Evolutionary conservation across 2,888 invertebrate genomes (phyloP), one percentile per base, ranked within the genome.

Genomic region (Icerya purchasi): DNA sequence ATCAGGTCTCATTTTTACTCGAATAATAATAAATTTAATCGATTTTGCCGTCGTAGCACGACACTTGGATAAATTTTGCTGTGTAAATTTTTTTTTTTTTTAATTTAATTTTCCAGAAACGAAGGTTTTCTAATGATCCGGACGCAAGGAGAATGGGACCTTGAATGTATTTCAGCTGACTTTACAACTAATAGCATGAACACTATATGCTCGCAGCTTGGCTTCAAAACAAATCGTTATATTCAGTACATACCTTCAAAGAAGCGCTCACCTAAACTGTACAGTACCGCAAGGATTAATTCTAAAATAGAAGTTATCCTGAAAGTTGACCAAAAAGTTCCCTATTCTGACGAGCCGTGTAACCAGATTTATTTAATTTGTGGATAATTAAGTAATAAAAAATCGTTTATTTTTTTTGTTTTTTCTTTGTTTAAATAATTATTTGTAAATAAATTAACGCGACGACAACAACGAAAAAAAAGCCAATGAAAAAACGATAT

Each of bases 71-170:
- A n/a, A n/a, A n/a, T n/a, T n/a, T n/a, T n/a, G n/a, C n/a, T n/a
- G n/a, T n/a, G n/a, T n/a, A n/a, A n/a, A n/a, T n/a, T n/a, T n/a
- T n/a, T n/a, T n/a, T n/a, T n/a, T n/a, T n/a, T n/a, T n/a, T n/a
- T n/a, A n/a, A n/a, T n/a, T n/a, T n/a, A n/a, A n/a, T n/a, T 59
- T 58, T 51, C 18, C 61, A 63, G 64, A n/a, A 63, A 59, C 53
- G 58, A 63, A 52, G 62, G 63, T 2, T 50, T 60, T 3, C 2
- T 64, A 22, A 56, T 58, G 8, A 53, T 53, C 20, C 54, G 57
- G 18, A 54, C 57, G 3, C 55, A 57, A 21, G 64, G 64, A 0
- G n/a, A 57, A 22, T 64, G 61, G 62, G 58, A 59, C 50, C 54
- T 54, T 14, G 53, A 61, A 25, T 64, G 64, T 22, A 59, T 57